Evolutionary conservation across 2,113 vertebrate genomes (phyloP), one percentile per base, ranked within the genome.

Genomic region (Cryptomyrus ogoouensis): DNA sequence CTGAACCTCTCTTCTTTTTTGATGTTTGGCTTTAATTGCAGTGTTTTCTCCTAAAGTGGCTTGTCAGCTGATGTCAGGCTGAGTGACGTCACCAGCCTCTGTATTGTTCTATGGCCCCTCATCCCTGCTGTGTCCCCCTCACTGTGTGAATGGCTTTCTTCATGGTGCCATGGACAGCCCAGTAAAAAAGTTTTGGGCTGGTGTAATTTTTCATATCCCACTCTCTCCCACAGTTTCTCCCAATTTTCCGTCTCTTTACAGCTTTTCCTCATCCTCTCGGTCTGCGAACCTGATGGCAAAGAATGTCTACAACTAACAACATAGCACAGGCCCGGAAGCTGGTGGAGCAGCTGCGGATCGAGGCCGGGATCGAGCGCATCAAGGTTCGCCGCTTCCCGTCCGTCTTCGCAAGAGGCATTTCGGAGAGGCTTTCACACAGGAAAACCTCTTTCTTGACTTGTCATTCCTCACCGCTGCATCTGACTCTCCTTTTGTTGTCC

Each of bases 271-370:
- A 0, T 39, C 92, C 1, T 47, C 88, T 1, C 91, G 92, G 94
- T 90, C 89, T 90, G 9, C 10, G 95, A 91, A 91, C 95, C 74
- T 49, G 93, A 96, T 97, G 96, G 96, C 96, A 91, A 49, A 96
- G 56, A 5, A 97, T 97, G 96, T 97, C 96, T 56, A 94, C 95
- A 0, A 96, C 95, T 96, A 97, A 97, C 94, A 97, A 96, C 94
- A 95, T 96, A 35, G 96, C 96, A 0, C 96, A 97, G 93, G 96
- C 96, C 91, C 92, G 96, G 5, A 97, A 97, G 91, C 95, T 97
- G 90, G 97, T 97, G 93, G 97, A 97, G 90, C 97, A 97, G 94
- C 96, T 97, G 13, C 96, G 97, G 87, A 95, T 97, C 0, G 96
- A 97, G 56, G 96, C 97, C 0, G 96, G 96, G 0, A 94, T 97